phyloP scores from a whole-genome alignment of 2,888 invertebrate genomes.

The Rutpela maculata region DNA sequence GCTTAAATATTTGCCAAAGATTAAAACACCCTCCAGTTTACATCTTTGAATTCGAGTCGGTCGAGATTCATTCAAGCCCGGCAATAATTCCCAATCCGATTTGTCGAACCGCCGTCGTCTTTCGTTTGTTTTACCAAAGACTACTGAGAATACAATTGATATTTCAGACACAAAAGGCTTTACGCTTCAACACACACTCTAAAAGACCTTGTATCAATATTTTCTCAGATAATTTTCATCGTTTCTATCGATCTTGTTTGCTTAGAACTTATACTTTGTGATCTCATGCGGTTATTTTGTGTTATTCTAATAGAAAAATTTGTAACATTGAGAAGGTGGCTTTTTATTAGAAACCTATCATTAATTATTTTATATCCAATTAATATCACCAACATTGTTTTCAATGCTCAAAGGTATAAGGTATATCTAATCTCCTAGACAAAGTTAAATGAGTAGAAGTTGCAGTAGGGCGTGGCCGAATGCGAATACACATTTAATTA shows the following conservation, averaged over 20 bases:
- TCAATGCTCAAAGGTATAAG: background rate
- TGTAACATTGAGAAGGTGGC: background rate
- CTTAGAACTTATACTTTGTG: conserved; percentile 38
- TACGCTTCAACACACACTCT: conserved; percentile 59
- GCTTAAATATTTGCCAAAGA: conserved; percentile 62
- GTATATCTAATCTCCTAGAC: no score
- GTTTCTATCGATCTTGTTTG: conserved; percentile 57
- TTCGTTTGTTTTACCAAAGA: conserved; percentile 67
- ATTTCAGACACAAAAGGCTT: conserved; percentile 62
- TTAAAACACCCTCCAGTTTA: conserved; percentile 62
- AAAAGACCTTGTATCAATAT: conserved; percentile 62
- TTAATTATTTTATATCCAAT: background rate
- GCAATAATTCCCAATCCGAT: conserved; percentile 67
- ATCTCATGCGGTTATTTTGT: conserved; percentile 24
- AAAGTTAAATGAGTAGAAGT: no score
- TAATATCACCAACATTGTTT: background rate
- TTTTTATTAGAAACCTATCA: background rate
- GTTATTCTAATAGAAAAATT: conserved; percentile 18
- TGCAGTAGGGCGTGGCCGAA: background rate
- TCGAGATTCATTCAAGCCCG: conserved; percentile 47
- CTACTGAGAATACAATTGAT: conserved; percentile 63
- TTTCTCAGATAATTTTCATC: conserved; percentile 58
- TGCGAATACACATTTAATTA: no score
- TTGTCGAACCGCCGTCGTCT: conserved; percentile 66
- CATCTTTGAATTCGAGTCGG: conserved; percentile 57